Base-by-base conservation (phyloP, 1,140 invertebrate genomes). In the Phortica variegata region DNA sequence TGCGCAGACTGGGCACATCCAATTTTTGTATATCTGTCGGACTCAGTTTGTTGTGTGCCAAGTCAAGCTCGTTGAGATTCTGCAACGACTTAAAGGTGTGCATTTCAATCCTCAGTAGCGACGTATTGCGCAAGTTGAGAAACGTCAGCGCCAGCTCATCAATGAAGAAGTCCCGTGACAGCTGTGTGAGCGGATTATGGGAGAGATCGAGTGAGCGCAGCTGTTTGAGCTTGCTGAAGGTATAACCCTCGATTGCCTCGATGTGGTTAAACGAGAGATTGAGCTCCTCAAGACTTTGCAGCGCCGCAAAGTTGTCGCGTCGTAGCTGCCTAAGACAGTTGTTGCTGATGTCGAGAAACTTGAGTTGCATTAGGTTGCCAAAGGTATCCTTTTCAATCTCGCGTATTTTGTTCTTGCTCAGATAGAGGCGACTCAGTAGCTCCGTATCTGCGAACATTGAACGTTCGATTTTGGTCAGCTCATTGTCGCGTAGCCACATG, bases 401-500 rank as follows among this genome's bases (percentile, higher is more conserved):
- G 6, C 83, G 80, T 56, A 93, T 90, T 10, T 82, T 84, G 77
- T 94, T 94, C 60, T 93, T 88, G 42, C 86, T 90, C 44, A 94
- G 75, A 77, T 91, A 91, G 3, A 93, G 77, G 41, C 89, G 80
- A 62, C 90, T 86, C 34, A 91, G 84, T 29, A 85, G 79, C 4
- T 84, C 66, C 12, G 91, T 79, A 76, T 92, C 89, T 39, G 81
- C 81, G 63, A 93, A 92, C 34, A 92, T 68, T 6, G 84, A 82
- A 6, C 83, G 80, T 43, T 87, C 85, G 16, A 93, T 76, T 45
- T 83, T 79, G n/a, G 82, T 84, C 36, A 93, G 76, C 60, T 86
- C 84, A 72, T 94, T 94, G 74, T 91, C 85, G 21, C 87, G 85
- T 12, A 94, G 77, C 88, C 90, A 91, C 82, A 93, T 86, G 48